Base-by-base conservation (phyloP, 2,797 vertebrate genomes). In the Pachyuromys duprasi region DNA sequence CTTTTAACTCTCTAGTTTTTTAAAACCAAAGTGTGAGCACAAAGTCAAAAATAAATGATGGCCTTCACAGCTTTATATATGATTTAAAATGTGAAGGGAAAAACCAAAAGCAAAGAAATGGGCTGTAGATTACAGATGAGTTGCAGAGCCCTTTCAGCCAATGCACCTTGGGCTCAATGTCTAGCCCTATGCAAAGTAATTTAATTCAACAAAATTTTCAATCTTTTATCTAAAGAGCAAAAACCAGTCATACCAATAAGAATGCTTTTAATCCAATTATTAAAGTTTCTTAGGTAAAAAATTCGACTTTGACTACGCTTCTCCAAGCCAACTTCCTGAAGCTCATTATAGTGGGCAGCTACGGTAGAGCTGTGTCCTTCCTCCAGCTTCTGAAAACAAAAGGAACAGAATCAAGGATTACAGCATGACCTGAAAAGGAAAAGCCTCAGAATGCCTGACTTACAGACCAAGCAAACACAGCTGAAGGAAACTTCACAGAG, bases 221-320 rank as follows among this genome's bases (percentile, higher is more conserved):
- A 57, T 88, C 39, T 86, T 60, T 74, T 92, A 89, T 86, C 12
- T 15, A 75, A 80, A 96, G 90, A n/a, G 39, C 2, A 91, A 62
- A 82, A 82, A n/a, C 62, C 3, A 96, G 62, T n/a, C 98, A 98
- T 99, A 99, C 99, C 99, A 76, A 99, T 99, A 67, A 99, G 99
- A 91, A 99, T 99, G 0, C 99, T 99, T 98, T 99, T 99, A 94
- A 99, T 98, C 99, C 99, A 99, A 97, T 99, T 99, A 98, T 99
- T 99, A 97, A 99, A 99, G 98, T 99, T 99, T 94, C 99, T 99
- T 98, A 99, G 99, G 98, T 99, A 99, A 98, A 99, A 99, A 96
- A 99, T 99, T 86, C 99, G 99, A 97, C 99, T 99, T 91, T 98
- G 99, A 96, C 98, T 99, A n/a, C 99, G 99, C 67, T 98, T 99